Evolutionary conservation across 1,140 invertebrate species (phyloP).

Genomic region (Lordiphosa collinella): DNA sequence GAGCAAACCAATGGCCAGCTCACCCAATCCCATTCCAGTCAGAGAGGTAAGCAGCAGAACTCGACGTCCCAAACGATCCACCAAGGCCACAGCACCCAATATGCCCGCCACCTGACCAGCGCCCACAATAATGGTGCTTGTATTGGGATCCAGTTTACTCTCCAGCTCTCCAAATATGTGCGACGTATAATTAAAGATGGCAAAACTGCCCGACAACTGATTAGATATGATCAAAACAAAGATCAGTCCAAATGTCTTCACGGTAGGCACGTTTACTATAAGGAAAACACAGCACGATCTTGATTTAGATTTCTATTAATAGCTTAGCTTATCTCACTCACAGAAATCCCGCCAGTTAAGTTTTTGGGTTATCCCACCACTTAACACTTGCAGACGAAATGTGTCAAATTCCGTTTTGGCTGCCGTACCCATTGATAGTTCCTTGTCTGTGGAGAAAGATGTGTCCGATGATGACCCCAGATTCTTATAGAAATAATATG

Average conservation of each 20-base stretch:
- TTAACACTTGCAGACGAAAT: slow-evolving; percentile 52
- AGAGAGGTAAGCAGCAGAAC: slow-evolving; percentile 51
- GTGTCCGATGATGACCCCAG: slow-evolving; percentile 10
- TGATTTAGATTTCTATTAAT: slow-evolving; percentile 1
- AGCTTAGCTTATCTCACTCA: slow-evolving; percentile 23
- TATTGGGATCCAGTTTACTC: slow-evolving; percentile 81
- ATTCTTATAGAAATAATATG: slow-evolving; percentile 64
- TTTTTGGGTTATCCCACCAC: slow-evolving; percentile 42
- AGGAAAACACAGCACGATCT: neutral
- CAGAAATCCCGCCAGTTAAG: slow-evolving; percentile 48
- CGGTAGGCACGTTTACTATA: slow-evolving; percentile 45
- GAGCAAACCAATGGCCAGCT: slow-evolving; percentile 41
- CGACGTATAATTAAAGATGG: slow-evolving; percentile 81
- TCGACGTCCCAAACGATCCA: slow-evolving; percentile 57
- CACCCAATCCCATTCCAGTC: slow-evolving; percentile 46
- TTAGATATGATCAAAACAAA: slow-evolving; percentile 53
- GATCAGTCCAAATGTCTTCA: slow-evolving; percentile 54
- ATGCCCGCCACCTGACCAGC: slow-evolving; percentile 56
- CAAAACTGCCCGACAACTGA: slow-evolving; percentile 80
- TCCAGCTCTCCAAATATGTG: slow-evolving; percentile 85
- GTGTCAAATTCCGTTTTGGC: slow-evolving; percentile 60
- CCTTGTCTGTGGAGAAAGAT: slow-evolving; percentile 14
- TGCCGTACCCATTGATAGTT: slow-evolving; percentile 30
- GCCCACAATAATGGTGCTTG: slow-evolving; percentile 88
- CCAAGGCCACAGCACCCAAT: slow-evolving; percentile 32